Percentiles rank a stretch among this genome's conserved stretches.
Evolutionary conservation across 2,113 vertebrate genomes (phyloP).

Genomic region (Gymnocephalus cernua): DNA sequence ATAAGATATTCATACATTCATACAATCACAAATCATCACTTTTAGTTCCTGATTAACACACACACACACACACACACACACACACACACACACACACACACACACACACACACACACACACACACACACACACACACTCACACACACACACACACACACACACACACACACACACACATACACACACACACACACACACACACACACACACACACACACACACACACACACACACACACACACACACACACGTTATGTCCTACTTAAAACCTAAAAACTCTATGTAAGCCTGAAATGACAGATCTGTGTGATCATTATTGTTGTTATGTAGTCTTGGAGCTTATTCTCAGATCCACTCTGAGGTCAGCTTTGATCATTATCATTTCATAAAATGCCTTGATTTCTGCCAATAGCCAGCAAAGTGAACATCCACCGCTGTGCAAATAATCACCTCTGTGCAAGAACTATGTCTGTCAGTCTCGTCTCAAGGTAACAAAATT

Average conservation of each 20-base stretch:
- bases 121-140: constrained; percentile 7
- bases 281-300: constrained; percentile 34
- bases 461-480: constrained; percentile 28
- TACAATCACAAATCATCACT: constrained; percentile 46
- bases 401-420: constrained; percentile 40
- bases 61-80: constrained; percentile 5
- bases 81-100: constrained; percentile 4
- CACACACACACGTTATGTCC: constrained; percentile 14
- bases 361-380: constrained; percentile 41
- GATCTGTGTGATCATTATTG: constrained; percentile 33
- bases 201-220: constrained; percentile 8
- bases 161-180: constrained; percentile 6
- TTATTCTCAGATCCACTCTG: constrained; percentile 14
- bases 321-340: constrained; percentile 32
- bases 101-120: constrained; percentile 1
- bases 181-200: constrained; percentile 6
- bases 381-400: constrained; percentile 27
- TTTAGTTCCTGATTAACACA: constrained; percentile 55
- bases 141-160: constrained; percentile 7
- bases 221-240: constrained; percentile 2
- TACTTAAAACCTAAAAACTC: constrained; percentile 27
- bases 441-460: constrained; percentile 45
- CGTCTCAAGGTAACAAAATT: constrained; percentile 45
- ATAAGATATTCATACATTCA: constrained; percentile 53
- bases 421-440: neutral